phyloP scores from a whole-genome alignment of 2,888 invertebrate species.

The Pseudoips prasinana region DNA sequence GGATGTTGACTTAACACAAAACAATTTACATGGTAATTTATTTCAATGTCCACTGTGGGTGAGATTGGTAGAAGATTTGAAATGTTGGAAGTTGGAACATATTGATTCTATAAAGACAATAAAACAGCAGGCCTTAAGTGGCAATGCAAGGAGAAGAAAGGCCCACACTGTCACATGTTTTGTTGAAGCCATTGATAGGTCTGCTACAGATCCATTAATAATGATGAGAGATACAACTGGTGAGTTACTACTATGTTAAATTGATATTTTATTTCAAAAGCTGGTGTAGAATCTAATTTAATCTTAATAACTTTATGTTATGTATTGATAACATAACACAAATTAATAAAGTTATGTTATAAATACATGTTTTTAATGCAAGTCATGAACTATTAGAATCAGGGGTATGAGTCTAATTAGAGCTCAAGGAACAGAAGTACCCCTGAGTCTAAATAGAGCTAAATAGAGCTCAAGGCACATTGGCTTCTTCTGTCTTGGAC shows the following conservation, averaged over 20 bases:
- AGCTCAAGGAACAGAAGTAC: no score
- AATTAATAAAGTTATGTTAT: no score
- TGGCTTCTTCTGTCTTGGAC: no score
- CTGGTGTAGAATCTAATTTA: no score
- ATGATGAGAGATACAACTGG: conserved; percentile 66
- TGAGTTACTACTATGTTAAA: no score
- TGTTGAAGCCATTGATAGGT: conserved; percentile 69
- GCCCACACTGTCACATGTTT: conserved; percentile 65
- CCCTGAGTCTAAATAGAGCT: no score
- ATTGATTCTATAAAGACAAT: conserved; percentile 61
- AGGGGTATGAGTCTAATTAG: no score
- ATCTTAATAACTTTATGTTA: no score
- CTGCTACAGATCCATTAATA: conserved; percentile 65
- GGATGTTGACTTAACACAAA: conserved; percentile 68
- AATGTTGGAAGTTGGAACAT: conserved; percentile 44
- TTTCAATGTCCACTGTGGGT: conserved; percentile 68
- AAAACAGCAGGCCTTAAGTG: conserved; percentile 60
- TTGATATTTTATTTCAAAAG: conserved; percentile 1
- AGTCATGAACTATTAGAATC: no score
- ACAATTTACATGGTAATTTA: conserved; percentile 47
- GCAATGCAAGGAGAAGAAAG: conserved; percentile 57
- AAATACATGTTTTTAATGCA: no score
- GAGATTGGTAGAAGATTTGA: conserved; percentile 52
- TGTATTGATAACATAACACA: no score
- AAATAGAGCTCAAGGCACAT: no score